Evolutionary conservation across 2,888 invertebrate species (phyloP).

Genomic region (Suillia variegata): DNA sequence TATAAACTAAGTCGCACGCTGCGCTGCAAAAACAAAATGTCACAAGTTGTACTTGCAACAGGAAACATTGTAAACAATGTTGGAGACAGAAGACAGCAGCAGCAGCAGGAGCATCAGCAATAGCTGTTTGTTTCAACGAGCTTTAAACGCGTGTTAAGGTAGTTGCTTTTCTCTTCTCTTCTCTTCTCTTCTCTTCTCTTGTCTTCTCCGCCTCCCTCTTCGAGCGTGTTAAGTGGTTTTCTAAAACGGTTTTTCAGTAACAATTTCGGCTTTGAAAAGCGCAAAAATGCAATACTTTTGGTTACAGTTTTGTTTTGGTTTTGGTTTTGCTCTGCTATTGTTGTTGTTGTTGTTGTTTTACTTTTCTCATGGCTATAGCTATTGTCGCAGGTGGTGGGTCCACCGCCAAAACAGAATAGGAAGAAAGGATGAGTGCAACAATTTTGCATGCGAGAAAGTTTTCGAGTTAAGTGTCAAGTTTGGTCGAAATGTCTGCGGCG

Average conservation of each 20-base stretch:
- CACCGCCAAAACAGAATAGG: too few species aligned
- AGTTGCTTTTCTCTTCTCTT: too few species aligned
- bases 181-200: too few species aligned
- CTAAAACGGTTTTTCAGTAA: neutral
- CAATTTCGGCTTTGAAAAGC: too few species aligned
- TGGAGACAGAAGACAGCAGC: slow-evolving; percentile 6
- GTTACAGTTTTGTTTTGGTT: neutral
- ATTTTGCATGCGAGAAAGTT: neutral
- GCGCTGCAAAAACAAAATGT: too few species aligned
- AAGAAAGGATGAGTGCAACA: neutral
- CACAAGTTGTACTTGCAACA: neutral
- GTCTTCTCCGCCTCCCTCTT: too few species aligned
- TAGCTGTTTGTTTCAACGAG: neutral
- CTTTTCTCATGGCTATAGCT: neutral
- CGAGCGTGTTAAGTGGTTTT: too few species aligned
- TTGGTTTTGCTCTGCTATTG: neutral
- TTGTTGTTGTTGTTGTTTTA: neutral
- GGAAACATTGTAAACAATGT: slow-evolving; percentile 10
- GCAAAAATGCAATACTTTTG: neutral
- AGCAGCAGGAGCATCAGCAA: neutral
- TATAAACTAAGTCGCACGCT: neutral
- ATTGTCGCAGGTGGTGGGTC: neutral
- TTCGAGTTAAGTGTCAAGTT: slow-evolving; percentile 1
- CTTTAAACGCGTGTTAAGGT: too few species aligned
- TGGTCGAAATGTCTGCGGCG: neutral